A percentile compares a stretch with the other conserved stretches of the same genome.
Conservation (phyloP, 2,113 vertebrate species). For the Malaclemys terrapin region DNA sequence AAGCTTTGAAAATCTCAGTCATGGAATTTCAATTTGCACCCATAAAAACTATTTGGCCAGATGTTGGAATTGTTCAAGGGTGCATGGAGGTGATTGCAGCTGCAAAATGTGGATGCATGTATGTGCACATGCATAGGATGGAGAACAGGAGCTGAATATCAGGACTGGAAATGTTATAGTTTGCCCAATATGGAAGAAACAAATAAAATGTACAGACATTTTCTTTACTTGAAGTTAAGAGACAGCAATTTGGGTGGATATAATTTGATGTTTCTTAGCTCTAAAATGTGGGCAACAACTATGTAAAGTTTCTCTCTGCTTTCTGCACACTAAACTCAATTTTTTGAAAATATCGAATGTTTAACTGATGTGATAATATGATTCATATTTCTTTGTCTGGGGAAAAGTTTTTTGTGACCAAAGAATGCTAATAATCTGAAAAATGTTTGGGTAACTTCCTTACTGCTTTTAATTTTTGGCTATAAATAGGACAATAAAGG, state of each 20-base stretch:
- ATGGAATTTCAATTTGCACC: neutral
- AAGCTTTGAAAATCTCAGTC: neutral
- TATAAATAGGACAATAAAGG: slow-evolving; percentile 42
- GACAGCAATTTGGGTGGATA: neutral
- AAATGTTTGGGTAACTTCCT: slow-evolving; percentile 52
- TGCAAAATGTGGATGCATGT: neutral
- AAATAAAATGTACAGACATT: neutral
- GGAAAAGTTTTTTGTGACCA: neutral
- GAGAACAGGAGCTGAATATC: neutral
- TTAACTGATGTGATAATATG: neutral
- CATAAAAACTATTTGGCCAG: neutral
- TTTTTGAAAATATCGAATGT: neutral
- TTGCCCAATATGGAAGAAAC: neutral
- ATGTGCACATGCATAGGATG: neutral
- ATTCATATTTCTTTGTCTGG: neutral
- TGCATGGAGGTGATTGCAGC: neutral
- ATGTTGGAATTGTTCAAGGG: neutral
- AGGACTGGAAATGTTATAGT: neutral
- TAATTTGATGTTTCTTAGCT: neutral
- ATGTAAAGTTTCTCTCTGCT: neutral
- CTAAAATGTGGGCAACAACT: neutral
- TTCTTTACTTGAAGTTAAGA: neutral
- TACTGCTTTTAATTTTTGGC: neutral
- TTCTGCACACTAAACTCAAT: neutral
- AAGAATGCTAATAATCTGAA: slow-evolving; percentile 40